Evolutionary conservation across 2,113 vertebrate species (phyloP), one percentile per base, ranked within the genome.

Genomic region (Geococcyx californianus): DNA sequence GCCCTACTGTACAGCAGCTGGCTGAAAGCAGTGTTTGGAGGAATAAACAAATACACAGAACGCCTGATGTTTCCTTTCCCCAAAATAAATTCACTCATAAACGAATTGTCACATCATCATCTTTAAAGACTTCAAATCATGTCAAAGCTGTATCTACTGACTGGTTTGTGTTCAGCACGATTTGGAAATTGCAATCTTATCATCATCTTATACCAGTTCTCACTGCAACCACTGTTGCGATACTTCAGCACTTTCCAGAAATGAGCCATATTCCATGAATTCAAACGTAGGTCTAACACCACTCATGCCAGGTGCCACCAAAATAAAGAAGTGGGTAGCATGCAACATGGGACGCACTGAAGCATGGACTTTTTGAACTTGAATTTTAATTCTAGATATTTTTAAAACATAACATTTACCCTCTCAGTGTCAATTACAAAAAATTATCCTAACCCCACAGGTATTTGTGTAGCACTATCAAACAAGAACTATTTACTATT

Each of bases 31-130:
- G 52, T 16, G 10, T 74, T 87, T 49, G 80, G 33, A 94, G 64
- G 38, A 85, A 91, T 69, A 89, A 90, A 85, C 42, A 94, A 84
- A 85, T 51, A 83, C 6, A 76, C 16, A 34, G 42, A 66, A 87
- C 42, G 55, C 29, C 58, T 83, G 75, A 34, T 5, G 1, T 59
- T 93, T 86, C 75, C 59, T 26, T 62, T 90, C 38, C 78, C 51
- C 36, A 51, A 82, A 95, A 95, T 87, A 90, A 93, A 93, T 90
- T 62, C 18, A 83, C 95, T 83, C 67, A 62, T 83, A 79, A 97
- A 91, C 2, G 1, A 94, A 82, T 62, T 63, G 79, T 90, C 84
- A 85, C 28, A 76, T 84, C 62, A 69, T 58, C 75, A 69, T 73
- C 69, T 94, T 91, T 31, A 85, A 75, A 95, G 70, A 80, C 64